A percentile compares a stretch with the other conserved stretches of the same genome.
These are phyloP conservation scores for Coreius guichenoti DNA, from an alignment of 2,797 vertebrate genomes.

Conservation along the genomic window DNA sequence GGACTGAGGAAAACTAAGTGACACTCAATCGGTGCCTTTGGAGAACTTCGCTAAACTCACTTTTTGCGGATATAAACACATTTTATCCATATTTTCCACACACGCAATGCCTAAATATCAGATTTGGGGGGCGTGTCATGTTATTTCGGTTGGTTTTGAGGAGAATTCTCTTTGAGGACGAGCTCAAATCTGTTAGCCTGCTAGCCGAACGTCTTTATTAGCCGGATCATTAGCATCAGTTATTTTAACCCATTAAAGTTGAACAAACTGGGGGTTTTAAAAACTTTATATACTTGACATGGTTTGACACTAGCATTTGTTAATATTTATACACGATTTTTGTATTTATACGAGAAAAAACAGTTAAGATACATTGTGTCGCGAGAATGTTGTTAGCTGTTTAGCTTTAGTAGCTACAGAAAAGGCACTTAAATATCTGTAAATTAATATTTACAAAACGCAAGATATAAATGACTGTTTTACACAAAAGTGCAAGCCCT, in stretches of 20 bases:
- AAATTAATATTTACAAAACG: constrained; percentile 2
- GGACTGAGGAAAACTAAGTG: constrained; percentile 33
- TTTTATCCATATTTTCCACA: neutral
- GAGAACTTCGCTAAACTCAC: constrained; percentile 33
- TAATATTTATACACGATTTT: neutral
- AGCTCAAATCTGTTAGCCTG: constrained; percentile 43
- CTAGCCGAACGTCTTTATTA: constrained; percentile 46
- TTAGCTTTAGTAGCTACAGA: constrained; percentile 37
- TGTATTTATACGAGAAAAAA: neutral
- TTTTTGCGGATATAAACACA: constrained; percentile 12
- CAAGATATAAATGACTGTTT: neutral
- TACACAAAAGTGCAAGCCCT: neutral
- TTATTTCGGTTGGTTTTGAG: neutral
- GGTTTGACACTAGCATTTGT: neutral
- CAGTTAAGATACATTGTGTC: neutral
- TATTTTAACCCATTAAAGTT: constrained; percentile 20
- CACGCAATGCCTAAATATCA: neutral
- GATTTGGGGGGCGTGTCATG: constrained; percentile 14
- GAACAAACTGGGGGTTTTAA: neutral
- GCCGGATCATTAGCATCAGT: constrained; percentile 38
- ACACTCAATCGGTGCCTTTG: constrained; percentile 31
- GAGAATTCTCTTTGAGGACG: neutral
- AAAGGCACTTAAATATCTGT: neutral
- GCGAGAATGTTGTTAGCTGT: constrained; percentile 40
- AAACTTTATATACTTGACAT: neutral